Conservation (phyloP, 2,797 vertebrate genomes). For the Scolopax bukidnonensis region DNA sequence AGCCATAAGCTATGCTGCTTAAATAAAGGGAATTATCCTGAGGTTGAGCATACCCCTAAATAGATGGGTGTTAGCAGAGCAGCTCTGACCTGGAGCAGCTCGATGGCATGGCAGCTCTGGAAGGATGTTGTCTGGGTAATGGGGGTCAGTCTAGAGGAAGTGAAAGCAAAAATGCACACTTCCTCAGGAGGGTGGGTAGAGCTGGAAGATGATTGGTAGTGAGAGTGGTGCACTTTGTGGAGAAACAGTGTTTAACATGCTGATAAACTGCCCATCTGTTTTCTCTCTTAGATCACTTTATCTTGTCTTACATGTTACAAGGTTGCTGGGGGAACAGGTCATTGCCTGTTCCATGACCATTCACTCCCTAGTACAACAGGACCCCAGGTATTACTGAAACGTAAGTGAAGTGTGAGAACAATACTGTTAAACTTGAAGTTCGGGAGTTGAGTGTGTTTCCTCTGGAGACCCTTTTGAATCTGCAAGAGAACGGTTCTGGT, state of each 20-base stretch:
- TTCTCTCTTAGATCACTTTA: not conserved
- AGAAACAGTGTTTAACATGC: not conserved
- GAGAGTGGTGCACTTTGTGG: not conserved
- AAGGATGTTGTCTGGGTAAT: not conserved
- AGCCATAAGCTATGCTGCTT: not conserved
- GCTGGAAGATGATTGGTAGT: not conserved
- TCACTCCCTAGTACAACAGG: fast-evolving
- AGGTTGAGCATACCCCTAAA: not conserved
- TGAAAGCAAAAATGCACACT: fast-evolving
- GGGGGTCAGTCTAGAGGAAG: not conserved
- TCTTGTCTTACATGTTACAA: not conserved
- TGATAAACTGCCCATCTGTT: not conserved
- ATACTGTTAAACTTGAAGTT: not conserved
- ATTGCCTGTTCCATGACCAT: not conserved
- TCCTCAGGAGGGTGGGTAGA: not conserved
- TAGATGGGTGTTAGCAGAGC: not conserved
- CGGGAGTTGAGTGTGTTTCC: not conserved
- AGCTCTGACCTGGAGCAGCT: not conserved
- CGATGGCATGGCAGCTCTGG: not conserved
- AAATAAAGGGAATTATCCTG: not conserved
- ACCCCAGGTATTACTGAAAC: not conserved
- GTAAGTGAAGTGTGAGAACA: not conserved
- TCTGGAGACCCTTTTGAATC: not conserved
- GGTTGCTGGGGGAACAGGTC: not conserved
- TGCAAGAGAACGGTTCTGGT: fast-evolving